Percentiles rank a stretch among this genome's conserved stretches.
Conservation (phyloP, 2,797 vertebrate species). For the Sebastes paucispinis region DNA sequence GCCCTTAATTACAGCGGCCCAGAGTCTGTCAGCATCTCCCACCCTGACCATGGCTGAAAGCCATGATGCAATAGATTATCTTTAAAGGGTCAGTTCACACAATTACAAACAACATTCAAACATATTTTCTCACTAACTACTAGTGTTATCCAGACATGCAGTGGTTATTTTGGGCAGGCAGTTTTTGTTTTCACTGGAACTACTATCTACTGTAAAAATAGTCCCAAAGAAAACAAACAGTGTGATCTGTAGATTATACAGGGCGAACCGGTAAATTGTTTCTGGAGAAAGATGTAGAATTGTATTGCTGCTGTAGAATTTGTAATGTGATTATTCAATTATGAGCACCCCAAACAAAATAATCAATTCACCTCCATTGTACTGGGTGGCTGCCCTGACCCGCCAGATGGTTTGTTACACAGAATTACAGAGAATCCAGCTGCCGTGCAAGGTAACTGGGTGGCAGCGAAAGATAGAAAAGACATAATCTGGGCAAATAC, state of each 20-base stretch:
- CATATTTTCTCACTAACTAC: neutral
- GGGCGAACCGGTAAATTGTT: neutral
- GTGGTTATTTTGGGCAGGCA: neutral
- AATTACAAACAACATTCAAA: conserved; percentile 3
- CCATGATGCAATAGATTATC: conserved; percentile 1
- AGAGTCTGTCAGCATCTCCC: conserved; percentile 18
- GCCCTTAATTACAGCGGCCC: conserved; percentile 25
- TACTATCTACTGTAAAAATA: neutral
- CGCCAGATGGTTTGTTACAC: too few species aligned
- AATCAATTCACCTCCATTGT: neutral
- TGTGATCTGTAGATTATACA: neutral
- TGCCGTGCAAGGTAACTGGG: too few species aligned
- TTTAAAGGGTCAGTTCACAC: neutral
- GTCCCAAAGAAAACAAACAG: neutral
- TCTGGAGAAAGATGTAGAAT: neutral
- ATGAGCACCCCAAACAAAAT: neutral
- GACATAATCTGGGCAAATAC: neutral
- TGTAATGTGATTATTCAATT: neutral
- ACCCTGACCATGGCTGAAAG: neutral
- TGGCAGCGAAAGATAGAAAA: neutral
- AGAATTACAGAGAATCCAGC: too few species aligned
- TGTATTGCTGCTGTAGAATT: neutral
- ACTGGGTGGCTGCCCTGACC: too few species aligned
- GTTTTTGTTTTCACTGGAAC: neutral
- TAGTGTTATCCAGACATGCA: neutral